phyloP scores from a whole-genome alignment of 1,140 invertebrate species.

The Trypoxylus dichotomus region DNA sequence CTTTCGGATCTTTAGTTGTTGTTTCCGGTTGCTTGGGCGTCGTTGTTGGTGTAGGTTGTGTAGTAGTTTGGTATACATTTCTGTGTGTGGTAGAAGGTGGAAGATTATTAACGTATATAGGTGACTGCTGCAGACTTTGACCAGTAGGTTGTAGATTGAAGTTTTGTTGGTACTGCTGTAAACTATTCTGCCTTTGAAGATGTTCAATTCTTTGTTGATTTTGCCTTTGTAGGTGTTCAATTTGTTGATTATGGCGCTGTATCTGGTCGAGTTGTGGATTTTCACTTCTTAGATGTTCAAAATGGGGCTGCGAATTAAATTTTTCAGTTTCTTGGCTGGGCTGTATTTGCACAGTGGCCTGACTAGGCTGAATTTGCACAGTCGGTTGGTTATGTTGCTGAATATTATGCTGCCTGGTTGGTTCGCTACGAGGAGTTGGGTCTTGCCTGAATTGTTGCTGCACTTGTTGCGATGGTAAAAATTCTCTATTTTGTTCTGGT shows the following conservation, averaged over 20 bases:
- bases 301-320: neutral
- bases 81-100: slow-evolving; percentile 34
- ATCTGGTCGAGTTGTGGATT: slow-evolving; percentile 37
- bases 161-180: slow-evolving; percentile 28
- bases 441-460: slow-evolving; percentile 39
- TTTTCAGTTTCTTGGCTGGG: slow-evolving; percentile 7
- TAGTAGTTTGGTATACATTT: slow-evolving; percentile 41
- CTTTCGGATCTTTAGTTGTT: slow-evolving; percentile 53
- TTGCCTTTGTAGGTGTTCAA: neutral
- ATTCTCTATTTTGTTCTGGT: slow-evolving; percentile 34
- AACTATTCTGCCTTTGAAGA: slow-evolving; percentile 23
- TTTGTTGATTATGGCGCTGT: neutral
- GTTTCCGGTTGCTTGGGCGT: slow-evolving; percentile 52
- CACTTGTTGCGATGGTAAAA: slow-evolving; percentile 1
- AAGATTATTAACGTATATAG: slow-evolving; percentile 35
- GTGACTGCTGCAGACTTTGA: slow-evolving; percentile 33
- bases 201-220: slow-evolving; percentile 33
- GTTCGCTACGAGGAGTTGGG: slow-evolving; percentile 46
- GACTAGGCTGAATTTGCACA: neutral
- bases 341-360: neutral
- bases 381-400: neutral
- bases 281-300: neutral
- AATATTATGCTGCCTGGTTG: neutral
- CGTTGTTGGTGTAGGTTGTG: slow-evolving; percentile 47
- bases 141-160: slow-evolving; percentile 2